Base-by-base conservation (phyloP, 2,113 vertebrate genomes). In the Proteles cristata region DNA sequence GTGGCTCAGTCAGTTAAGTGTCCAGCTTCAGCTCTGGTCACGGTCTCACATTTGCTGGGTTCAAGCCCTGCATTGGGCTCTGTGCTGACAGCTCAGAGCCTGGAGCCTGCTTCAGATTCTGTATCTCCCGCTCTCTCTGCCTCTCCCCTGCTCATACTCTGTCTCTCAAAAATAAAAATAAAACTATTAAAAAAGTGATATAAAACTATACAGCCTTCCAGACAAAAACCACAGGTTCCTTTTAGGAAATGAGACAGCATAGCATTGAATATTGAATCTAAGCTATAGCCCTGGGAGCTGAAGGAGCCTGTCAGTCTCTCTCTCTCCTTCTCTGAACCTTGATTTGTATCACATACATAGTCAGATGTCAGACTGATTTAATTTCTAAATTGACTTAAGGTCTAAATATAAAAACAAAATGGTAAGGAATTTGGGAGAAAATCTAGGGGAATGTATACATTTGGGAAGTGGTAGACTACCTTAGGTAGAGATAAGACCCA, bases 371-470 rank as follows among this genome's bases (percentile, higher is more conserved):
- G 55, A n/a, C 39, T 82, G 48, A 33, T 58, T 95, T 63, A 88
- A 55, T 23, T 66, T n/a, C 17, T 61, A 69, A n/a, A 45, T 61
- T 88, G 35, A 83, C 53, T 97, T 90, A 77, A 90, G 26, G 48
- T 83, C 23, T 86, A 69, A 43, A 80, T 79, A 50, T 93, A 88
- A 90, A 87, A 90, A 77, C 33, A 82, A 84, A 93, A 73, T 61
- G 11, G n/a, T 81, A 16, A 83, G 68, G 50, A 80, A 79, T n/a
- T 71, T 68, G 73, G 31, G 66, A 55, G 31, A 87, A 74, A 96
- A 39, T 87, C 65, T 90, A 63, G n/a, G 17, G 55, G 33, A 35
- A 74, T 71, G 12, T 77, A 65, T 95, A 55, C 21, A 45, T 45
- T 86, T 96, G 86, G 45, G 43, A 90, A 71, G 28, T 88, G 28